Conservation (phyloP, 2,888 invertebrate species). For the Andrena marginata region DNA sequence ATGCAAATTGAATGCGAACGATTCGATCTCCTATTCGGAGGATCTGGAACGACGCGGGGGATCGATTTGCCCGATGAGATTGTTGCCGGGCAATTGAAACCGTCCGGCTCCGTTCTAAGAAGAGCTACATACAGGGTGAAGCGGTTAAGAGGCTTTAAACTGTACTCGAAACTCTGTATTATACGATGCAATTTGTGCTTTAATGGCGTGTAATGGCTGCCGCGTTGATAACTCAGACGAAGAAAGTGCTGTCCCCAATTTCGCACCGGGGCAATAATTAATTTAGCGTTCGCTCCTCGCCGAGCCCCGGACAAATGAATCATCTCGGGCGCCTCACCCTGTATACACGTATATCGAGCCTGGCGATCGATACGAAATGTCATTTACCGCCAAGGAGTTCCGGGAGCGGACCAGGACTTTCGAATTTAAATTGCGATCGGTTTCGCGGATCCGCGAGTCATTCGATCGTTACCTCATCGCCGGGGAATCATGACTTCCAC, state of each 20-base stretch:
- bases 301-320: not conserved
- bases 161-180: not conserved
- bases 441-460: slow-evolving; percentile 76
- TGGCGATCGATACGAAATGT: slow-evolving; percentile 71
- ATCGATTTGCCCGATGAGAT: not conserved
- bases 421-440: slow-evolving; percentile 75
- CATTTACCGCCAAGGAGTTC: slow-evolving; percentile 71
- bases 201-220: not conserved
- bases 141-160: not conserved
- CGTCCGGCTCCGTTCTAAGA: not conserved
- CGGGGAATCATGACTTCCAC: slow-evolving; percentile 36
- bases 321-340: slow-evolving; percentile 26
- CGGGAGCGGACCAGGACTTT: slow-evolving; percentile 75
- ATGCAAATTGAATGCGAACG: not conserved
- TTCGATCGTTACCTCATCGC: slow-evolving; percentile 68
- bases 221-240: too few species aligned
- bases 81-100: slow-evolving; percentile 11
- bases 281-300: not conserved
- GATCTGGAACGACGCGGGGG: not conserved
- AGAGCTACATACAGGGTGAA: slow-evolving; percentile 19
- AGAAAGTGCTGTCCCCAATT: too few species aligned
- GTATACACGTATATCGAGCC: slow-evolving; percentile 61
- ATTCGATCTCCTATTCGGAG: not conserved
- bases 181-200: not conserved
- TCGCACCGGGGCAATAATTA: too few species aligned